These are phyloP conservation scores for Acipenser transmontanus DNA, from an alignment of 2,797 vertebrate genomes.

Conservation along the genomic window DNA sequence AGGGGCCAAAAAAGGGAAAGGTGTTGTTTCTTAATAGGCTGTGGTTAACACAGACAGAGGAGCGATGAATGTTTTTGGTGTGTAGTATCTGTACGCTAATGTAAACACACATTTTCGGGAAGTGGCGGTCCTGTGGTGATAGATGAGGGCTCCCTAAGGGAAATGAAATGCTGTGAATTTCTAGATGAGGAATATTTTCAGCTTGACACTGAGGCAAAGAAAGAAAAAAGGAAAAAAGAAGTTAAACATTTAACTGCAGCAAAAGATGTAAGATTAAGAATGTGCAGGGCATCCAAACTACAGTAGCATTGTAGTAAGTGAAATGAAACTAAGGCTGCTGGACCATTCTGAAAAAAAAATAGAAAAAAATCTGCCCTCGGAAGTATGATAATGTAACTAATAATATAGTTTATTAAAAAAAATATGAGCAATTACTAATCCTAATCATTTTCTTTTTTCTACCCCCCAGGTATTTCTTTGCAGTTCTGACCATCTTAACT, in stretches of 20 bases:
- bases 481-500: conserved; percentile 85
- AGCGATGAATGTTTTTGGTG: conserved; percentile 30
- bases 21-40: background rate
- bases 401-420: no score
- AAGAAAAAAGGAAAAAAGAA: background rate
- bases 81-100: conserved; percentile 43
- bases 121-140: conserved; percentile 43
- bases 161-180: conserved; percentile 23
- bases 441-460: no score
- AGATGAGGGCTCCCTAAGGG: conserved; percentile 47
- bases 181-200: conserved; percentile 32
- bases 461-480: conserved; percentile 83
- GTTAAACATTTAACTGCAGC: no score
- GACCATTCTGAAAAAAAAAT: no score
- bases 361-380: no score
- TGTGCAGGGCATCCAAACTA: no score
- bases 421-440: no score
- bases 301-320: no score
- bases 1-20: conserved; percentile 20
- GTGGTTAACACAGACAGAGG: conserved; percentile 11
- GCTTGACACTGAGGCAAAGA: conserved; percentile 23
- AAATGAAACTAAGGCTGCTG: no score
- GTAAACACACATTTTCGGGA: conserved; percentile 50
- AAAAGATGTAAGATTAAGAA: no score
- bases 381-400: no score